These are phyloP conservation scores for Merluccius polli DNA, from an alignment of 2,797 vertebrate species.

Conservation along the genomic window DNA sequence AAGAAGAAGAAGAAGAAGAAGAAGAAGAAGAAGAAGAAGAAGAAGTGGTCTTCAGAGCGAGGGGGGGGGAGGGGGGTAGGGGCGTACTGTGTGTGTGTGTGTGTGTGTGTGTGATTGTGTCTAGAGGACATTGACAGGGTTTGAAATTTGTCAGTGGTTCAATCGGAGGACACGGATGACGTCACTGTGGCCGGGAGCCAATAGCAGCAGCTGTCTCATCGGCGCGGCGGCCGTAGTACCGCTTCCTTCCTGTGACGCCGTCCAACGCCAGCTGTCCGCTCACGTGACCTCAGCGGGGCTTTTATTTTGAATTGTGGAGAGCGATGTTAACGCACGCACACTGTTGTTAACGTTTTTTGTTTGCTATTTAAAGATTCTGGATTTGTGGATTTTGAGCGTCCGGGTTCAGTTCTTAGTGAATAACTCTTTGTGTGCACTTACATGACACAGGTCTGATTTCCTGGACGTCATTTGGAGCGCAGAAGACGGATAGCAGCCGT, in stretches of 20 bases:
- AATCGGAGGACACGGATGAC: background rate
- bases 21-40: background rate
- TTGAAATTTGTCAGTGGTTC: background rate
- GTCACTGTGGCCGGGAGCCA: background rate
- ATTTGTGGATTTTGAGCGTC: no score
- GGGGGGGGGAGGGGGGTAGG: no score
- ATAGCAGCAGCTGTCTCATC: background rate
- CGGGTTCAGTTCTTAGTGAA: no score
- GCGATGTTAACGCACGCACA: background rate
- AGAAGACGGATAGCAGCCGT: no score
- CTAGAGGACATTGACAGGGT: background rate
- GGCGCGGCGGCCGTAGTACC: background rate
- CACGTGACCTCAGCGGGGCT: background rate
- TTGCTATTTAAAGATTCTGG: background rate
- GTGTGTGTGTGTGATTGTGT: background rate
- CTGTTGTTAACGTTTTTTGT: background rate
- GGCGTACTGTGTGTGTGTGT: background rate
- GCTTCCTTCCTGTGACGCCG: background rate
- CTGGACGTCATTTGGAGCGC: no score
- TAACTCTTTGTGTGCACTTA: no score
- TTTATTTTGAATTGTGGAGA: background rate
- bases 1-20: background rate
- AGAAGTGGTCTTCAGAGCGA: background rate
- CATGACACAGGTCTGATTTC: no score
- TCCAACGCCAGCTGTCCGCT: conserved; percentile 1